phyloP scores from a whole-genome alignment of 2,113 vertebrate species.

The Vimba vimba region DNA sequence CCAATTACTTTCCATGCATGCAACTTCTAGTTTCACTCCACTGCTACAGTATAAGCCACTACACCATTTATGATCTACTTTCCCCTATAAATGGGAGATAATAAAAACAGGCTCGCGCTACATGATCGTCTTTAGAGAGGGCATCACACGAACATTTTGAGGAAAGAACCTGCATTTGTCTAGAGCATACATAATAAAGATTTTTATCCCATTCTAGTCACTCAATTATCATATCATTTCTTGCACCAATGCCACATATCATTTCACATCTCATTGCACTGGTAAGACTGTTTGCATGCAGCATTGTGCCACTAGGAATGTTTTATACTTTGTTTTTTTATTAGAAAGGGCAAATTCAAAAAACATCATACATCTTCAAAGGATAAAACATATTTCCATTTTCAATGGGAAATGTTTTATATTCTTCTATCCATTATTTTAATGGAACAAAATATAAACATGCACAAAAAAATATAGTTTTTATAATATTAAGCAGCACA shows the following conservation, averaged over 20 bases:
- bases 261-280: slow-evolving; percentile 35
- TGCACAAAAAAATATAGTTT: background rate
- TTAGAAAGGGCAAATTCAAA: slow-evolving; percentile 1
- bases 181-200: background rate
- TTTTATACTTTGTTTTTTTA: background rate
- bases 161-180: background rate
- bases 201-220: slow-evolving; percentile 14
- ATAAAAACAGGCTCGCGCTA: background rate
- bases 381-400: background rate
- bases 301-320: background rate
- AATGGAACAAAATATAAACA: background rate
- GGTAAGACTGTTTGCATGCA: background rate
- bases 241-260: slow-evolving; percentile 16
- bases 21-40: slow-evolving; percentile 59
- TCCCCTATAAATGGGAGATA: slow-evolving; percentile 8
- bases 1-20: slow-evolving; percentile 48
- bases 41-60: slow-evolving; percentile 47
- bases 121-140: background rate
- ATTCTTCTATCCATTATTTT: background rate
- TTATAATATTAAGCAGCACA: background rate
- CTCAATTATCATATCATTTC: slow-evolving; percentile 25
- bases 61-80: background rate
- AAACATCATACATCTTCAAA: background rate
- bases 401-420: background rate
- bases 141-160: slow-evolving; percentile 10